Base-by-base conservation (phyloP, 2,797 vertebrate genomes). In the Aphelocoma californica region DNA sequence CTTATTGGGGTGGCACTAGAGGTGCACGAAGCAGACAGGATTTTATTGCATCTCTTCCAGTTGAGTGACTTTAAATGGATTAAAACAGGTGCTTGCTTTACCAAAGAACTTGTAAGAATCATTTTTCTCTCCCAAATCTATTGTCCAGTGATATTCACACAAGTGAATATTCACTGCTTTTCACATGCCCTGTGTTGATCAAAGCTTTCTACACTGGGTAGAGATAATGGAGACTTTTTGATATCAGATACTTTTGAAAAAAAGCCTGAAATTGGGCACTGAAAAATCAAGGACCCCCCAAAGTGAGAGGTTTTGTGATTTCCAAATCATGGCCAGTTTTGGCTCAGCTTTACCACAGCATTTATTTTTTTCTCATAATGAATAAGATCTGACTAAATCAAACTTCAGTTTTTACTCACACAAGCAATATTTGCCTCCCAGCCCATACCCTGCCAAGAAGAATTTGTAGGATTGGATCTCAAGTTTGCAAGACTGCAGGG, bases 1-100 rank as follows among this genome's bases (percentile, higher is more conserved):
- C 94, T 95, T 96, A 89, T 79, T 94, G 86, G 67, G 60, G 86
- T 69, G 86, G 81, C 66, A 64, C 58, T 94, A 20, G 70, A 81
- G 79, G 32, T 88, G 57, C 71, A 51, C 19, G 48, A 90, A 84
- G 51, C n/a, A 91, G 78, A 80, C 20, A 85, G 86, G 57, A 74
- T 71, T 97, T 97, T 95, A 96, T 87, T 96, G 77, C 72, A 83
- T 97, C 93, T 72, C 71, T 96, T 26, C 70, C 89, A 36, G 45
- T 90, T 89, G 71, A 93, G 36, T 70, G 84, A 90, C 65, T 79
- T 95, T 48, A 88, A 96, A 85, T 51, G 58, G 92, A 96, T 88
- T 91, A 64, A 95, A 93, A 85, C 85, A 81, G 57, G 75, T 14
- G 12, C 18, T 77, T 96, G 9, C 17, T 83, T 73, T 28, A 69